Evolutionary conservation across 64 coral and sea anemone genomes (phyloP), one percentile per base, ranked within the genome.

Genomic region (Acropora yongei): DNA sequence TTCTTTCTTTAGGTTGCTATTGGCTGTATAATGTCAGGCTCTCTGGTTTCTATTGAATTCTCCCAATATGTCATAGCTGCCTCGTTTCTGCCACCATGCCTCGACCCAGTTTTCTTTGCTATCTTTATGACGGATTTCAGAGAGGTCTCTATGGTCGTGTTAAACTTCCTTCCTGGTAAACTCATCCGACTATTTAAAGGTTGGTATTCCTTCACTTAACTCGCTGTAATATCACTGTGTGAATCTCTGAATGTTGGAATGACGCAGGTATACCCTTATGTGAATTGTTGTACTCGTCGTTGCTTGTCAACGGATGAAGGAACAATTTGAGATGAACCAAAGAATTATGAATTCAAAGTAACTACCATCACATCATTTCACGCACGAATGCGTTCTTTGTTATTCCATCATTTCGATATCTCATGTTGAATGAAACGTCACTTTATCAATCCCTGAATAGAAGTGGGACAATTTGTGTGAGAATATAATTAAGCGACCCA

Each of bases 1-100:
- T 78, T 40, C 66, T 1, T 68, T 87, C 58, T 90, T n/a, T 71
- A 97, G 95, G 88, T 94, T 48, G 92, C 88, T 19, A 47, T 97
- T 30, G 92, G 95, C 46, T 77, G 69, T 82, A 67, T 94, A 4
- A 97, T 97, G 95, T 97, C 95, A 1, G 65, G 80, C 14, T 87
- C 87, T 42, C 75, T 57, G 8, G 86, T 97, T 39, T 91, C 78
- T 13, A 75, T 81, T 30, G 75, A 84, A 41, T 88, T 97, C 71
- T 13, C 60, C 67, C 92, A 94, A 49, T 91, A 91, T 41, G 92
- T 77, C 39, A 75, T 97, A 44, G 95, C 76, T 12, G 88, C 61
- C 19, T 75, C 95, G 66, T 97, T 97, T 79, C 41, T 90, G 8
- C 80, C 87, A 63, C 95, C 92, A 16, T 81, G 87, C 42, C 17